Base-by-base conservation (phyloP, 1,140 invertebrate species). In the Agrilus planipennis region DNA sequence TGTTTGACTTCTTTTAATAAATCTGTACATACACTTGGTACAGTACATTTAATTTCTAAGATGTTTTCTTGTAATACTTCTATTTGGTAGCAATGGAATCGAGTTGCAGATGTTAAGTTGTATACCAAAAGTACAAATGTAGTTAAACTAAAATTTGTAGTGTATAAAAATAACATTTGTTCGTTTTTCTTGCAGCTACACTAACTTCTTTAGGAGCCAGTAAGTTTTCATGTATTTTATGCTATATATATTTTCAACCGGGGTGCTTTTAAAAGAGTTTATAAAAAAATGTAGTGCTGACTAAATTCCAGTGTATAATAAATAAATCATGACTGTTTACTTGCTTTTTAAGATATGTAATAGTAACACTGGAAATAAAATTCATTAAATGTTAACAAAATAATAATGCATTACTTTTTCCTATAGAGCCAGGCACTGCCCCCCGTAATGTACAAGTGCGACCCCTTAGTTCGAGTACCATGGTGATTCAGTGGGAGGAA, bases 401-500 rank as follows among this genome's bases (percentile, higher is more conserved):
- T 25, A 5, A 7, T 5, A 25, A 25, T 25, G n/a, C 22, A 25
- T 25, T 25, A 25, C n/a, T 36, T 36, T 22, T n/a, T n/a, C n/a
- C 64, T 42, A 29, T 61, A 96, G 91, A 89, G 74, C 92, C 93
- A 31, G 91, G 90, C 56, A 89, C 85, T 54, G 85, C 93, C 34
- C 93, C 94, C 20, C 71, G 84, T 41, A 92, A 93, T 65, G 87
- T 98, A 11, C 81, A 87, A 71, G 91, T 90, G 27, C 72, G 89
- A 34, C 88, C 92, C 11, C 72, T 96, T 28, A 95, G 89, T 60
- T 88, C 90, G 11, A 91, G 79, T 57, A 96, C 91, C 12, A 89
- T 98, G 78, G 80, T 78, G 39, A 91, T 99, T 53, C 88, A 93
- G 55, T 99, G 94, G 94, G 84, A 92, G 57, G 89, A 91, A 60